A percentile compares a stretch with the other conserved stretches of the same genome.
Evolutionary conservation across 2,888 invertebrate species (phyloP).

Genomic region (Sinotaia quadrata): DNA sequence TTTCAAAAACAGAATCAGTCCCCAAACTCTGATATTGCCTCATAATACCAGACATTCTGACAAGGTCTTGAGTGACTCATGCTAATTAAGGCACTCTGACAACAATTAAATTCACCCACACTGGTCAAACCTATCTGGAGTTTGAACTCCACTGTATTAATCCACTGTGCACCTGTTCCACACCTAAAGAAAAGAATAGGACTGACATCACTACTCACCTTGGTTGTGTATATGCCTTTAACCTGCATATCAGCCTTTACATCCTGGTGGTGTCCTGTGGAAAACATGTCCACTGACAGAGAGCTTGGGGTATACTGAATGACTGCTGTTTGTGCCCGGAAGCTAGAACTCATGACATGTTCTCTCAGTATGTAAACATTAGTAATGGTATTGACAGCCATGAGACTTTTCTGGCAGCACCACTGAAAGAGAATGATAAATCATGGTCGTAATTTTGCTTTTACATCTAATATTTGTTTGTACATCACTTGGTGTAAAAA

Average conservation of each 20-base stretch:
- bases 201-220: conserved; percentile 69
- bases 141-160: no score
- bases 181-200: neutral
- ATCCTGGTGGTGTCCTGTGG: conserved; percentile 73
- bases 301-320: conserved; percentile 88
- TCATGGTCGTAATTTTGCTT: no score
- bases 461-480: no score
- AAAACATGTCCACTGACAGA: conserved; percentile 76
- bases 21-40: no score
- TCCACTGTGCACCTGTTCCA: no score
- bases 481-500: no score
- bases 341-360: conserved; percentile 86
- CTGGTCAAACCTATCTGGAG: no score
- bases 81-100: neutral
- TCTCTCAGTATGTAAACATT: conserved; percentile 90
- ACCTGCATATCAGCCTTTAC: conserved; percentile 80
- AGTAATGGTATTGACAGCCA: conserved; percentile 74
- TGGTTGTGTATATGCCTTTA: conserved; percentile 80
- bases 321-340: conserved; percentile 78
- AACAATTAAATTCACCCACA: no score
- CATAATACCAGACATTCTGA: no score
- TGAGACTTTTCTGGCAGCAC: conserved; percentile 68
- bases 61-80: neutral
- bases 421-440: no score
- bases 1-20: no score